Conservation (phyloP, 1,140 invertebrate genomes). For the Drosophila teissieri region DNA sequence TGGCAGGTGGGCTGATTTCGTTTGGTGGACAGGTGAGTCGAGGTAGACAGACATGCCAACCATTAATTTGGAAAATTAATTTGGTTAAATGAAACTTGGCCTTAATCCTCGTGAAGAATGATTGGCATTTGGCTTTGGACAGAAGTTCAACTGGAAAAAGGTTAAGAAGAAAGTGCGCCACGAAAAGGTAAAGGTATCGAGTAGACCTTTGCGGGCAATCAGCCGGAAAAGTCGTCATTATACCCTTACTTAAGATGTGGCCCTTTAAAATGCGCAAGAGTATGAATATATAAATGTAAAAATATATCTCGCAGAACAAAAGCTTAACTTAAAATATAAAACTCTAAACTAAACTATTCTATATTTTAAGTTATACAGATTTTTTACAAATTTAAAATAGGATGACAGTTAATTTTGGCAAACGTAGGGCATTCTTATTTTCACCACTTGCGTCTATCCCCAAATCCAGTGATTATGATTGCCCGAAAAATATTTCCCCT, state of each 20-base stretch:
- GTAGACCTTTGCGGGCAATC: constrained; percentile 55
- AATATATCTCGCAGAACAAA: too few relatives aligned
- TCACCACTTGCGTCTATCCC: constrained; percentile 10
- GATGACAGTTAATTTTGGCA: background rate
- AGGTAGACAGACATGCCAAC: constrained; percentile 22
- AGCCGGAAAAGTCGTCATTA: constrained; percentile 40
- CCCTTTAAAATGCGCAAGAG: background rate
- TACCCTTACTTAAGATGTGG: constrained; percentile 3
- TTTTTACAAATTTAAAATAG: too few relatives aligned
- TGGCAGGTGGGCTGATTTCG: background rate
- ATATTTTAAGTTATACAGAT: too few relatives aligned
- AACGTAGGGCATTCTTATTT: background rate
- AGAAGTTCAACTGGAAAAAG: constrained; percentile 50
- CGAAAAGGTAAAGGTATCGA: constrained; percentile 31
- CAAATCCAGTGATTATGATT: constrained; percentile 4
- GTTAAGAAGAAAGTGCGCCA: constrained; percentile 41
- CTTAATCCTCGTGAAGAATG: constrained; percentile 34
- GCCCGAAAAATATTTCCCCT: constrained; percentile 57
- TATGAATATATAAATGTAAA: too few relatives aligned
- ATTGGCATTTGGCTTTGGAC: constrained; percentile 23
- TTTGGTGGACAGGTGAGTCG: background rate
- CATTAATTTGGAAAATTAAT: constrained; percentile 67
- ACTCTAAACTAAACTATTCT: too few relatives aligned
- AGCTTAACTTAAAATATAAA: too few relatives aligned
- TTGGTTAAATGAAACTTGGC: constrained; percentile 65